A percentile compares a stretch with the other conserved stretches of the same genome.
Evolutionary conservation across 2,113 vertebrate genomes (phyloP).

Genomic region (Hippopotamus amphibius): DNA sequence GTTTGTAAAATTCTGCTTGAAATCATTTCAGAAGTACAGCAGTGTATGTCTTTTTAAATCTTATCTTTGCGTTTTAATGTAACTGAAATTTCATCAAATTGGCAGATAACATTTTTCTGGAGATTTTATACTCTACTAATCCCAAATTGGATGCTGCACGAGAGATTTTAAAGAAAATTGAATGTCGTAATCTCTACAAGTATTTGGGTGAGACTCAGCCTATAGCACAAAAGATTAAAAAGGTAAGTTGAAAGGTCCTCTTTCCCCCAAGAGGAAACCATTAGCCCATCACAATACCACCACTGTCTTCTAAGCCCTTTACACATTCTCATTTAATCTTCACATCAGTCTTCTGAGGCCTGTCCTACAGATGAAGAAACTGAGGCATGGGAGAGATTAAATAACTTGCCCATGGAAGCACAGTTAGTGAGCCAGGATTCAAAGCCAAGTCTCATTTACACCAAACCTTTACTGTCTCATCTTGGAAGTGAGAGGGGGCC

Average conservation of each 20-base stretch:
- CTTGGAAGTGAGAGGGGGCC: background rate
- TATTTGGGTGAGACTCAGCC: conserved; percentile 92
- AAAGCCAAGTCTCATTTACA: conserved; percentile 34
- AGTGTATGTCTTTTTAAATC: background rate
- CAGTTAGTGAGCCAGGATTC: background rate
- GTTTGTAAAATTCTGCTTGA: background rate
- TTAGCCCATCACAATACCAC: background rate
- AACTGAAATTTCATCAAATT: conserved; percentile 67
- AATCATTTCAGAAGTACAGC: background rate
- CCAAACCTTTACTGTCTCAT: background rate
- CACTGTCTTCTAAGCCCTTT: background rate
- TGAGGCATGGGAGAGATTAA: background rate
- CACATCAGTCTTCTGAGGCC: background rate
- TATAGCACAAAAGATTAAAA: conserved; percentile 32
- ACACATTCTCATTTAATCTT: background rate
- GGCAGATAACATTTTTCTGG: conserved; percentile 94
- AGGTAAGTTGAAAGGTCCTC: conserved; percentile 77
- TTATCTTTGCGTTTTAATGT: background rate
- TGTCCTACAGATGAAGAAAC: background rate
- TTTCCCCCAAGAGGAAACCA: background rate
- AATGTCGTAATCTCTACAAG: conserved; percentile 92
- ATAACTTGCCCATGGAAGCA: background rate
- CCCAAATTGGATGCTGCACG: conserved; percentile 88
- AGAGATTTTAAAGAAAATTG: conserved; percentile 91
- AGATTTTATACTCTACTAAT: conserved; percentile 92